Evolutionary conservation across 1,140 invertebrate genomes (phyloP), one percentile per base, ranked within the genome.

Genomic region (Drosophila lacertosa): DNA sequence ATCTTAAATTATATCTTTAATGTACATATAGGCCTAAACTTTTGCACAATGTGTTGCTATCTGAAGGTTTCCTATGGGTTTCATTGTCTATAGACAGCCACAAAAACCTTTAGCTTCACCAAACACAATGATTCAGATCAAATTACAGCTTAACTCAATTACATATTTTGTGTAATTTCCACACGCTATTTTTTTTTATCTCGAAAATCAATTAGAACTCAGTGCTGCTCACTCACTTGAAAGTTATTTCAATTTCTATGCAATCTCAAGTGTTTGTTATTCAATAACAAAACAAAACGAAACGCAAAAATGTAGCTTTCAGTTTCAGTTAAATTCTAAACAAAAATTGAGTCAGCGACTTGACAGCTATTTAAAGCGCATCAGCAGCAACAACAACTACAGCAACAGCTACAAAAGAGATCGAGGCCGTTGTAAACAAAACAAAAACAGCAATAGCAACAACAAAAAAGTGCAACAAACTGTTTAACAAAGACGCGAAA

Each of bases 391-490:
- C 54, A 44, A 10, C 26, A 22, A 15, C 26, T 22, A 37, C 1
- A 37, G 13, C 16, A 42, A 24, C 47, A 54, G 5, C 35, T 42
- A 64, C 18, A 45, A 72, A 72, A 42, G 20, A 60, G 54, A 69
- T 69, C 65, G 70, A 77, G 70, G 74, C 37, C 65, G 58, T 32
- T 58, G 33, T 48, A 32, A 73, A 62, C 35, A 53, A 69, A 73
- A 20, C 24, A 22, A 16, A 22, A 44, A 5, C 18, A 18, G 7
- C 47, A 51, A 9, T 16, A 35, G 16, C 16, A 47, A 45, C 4
- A 26, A 63, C 62, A 26, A 57, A 73, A 73, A 74, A 74, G 65
- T 74, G 74, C 74, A 77, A 69, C 74, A 76, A 74, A 76, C 70
- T 72, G 62, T 73, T 72, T 63, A 72, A 72, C 57, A 68, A 57